Base-by-base conservation (phyloP, 2,797 vertebrate species). In the Valencia hispanica region DNA sequence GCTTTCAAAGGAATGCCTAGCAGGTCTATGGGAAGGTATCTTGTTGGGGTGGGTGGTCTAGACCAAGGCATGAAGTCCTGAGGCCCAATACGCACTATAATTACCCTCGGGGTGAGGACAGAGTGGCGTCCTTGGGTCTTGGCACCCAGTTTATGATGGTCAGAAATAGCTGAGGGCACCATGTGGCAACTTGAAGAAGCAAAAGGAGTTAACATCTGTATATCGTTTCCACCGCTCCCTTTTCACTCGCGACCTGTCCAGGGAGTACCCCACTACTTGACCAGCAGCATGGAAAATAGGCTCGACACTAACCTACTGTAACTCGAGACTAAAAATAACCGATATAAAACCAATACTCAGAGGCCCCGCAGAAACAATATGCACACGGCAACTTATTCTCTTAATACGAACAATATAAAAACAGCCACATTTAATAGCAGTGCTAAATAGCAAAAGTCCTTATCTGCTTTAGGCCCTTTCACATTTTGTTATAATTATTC, bases 51-150 rank as follows among this genome's bases (percentile, higher is more conserved):
- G 89, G 92, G 91, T 91, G 88, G 88, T 89, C 85, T 68, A 68
- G 71, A 63, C 74, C 25, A 72, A 81, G 86, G 81, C 74, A 77
- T 77, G 63, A 74, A 72, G 79, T 86, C 82, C 83, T 53, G 53
- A 84, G 83, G 85, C 80, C 84, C 74, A 30, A 73, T 88, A 89
- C 71, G 80, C 92, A 92, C 95, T 95, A 95, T 94, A 95, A 95
- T 95, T 95, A 96, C 91, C 89, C 74, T 20, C 2, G 70, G 89
- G 82, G 91, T 93, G 92, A 94, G 91, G 94, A 95, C 94, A 94
- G 91, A n/a, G 89, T 92, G 95, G 95, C 94, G 95, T 94, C 95
- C 92, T 75, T 74, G 68, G 91, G 95, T 94, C 94, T 93, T 90
- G 92, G 92, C 93, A 89, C 92, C 86, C 74, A 70, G 87, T 95